Evolutionary conservation across 2,888 invertebrate genomes (phyloP).

Genomic region (Toxonevra muliebris): DNA sequence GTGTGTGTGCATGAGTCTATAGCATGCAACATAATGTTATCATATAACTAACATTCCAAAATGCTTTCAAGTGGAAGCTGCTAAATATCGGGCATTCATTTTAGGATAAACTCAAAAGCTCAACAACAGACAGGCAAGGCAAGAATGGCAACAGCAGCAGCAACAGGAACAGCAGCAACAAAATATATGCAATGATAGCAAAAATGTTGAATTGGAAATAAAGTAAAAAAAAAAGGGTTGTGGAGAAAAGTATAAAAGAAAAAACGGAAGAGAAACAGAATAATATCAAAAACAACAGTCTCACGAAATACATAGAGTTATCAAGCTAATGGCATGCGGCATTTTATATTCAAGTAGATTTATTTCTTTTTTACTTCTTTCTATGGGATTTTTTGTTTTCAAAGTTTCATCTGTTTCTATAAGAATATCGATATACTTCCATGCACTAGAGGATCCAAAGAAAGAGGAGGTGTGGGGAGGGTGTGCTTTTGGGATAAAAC

Average conservation of each 20-base stretch:
- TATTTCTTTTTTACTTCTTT: too few species aligned
- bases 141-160: constrained; percentile 4
- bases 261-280: constrained; percentile 15
- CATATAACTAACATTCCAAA: constrained; percentile 26
- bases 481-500: too few species aligned
- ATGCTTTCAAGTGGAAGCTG: constrained; percentile 18
- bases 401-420: too few species aligned
- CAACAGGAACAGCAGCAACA: neutral
- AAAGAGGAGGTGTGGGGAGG: too few species aligned
- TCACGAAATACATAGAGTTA: constrained; percentile 7
- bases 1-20: too few species aligned
- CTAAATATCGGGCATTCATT: constrained; percentile 39
- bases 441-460: too few species aligned
- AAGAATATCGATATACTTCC: too few species aligned
- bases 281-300: constrained; percentile 18
- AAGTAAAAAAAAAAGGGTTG: constrained; percentile 1
- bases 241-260: constrained; percentile 3
- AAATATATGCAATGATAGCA: neutral
- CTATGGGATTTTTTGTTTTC: too few species aligned
- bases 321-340: constrained; percentile 26
- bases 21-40: constrained; percentile 30
- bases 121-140: constrained; percentile 12
- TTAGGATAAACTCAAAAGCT: constrained; percentile 34
- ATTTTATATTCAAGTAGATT: constrained; percentile 8
- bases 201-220: neutral